Evolutionary conservation across 2,888 invertebrate species (phyloP), one percentile per base, ranked within the genome.

Genomic region (Sabatieria punctata): DNA sequence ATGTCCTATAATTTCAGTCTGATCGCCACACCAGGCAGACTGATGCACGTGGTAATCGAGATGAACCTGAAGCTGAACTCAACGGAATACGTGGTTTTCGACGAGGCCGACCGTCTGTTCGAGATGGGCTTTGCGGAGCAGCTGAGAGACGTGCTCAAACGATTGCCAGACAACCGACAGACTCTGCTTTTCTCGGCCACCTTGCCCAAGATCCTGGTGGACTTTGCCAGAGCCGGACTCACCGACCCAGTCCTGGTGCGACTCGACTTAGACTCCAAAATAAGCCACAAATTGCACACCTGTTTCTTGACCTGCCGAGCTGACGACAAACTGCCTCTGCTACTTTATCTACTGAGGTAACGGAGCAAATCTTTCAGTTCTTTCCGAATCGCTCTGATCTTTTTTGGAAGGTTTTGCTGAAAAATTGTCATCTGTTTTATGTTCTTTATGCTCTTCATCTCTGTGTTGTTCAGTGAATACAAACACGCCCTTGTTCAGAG

Each of bases 111-210:
- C 63, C 70, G 77, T 69, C 73, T 99, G 22, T 99, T 97, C 69
- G 97, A 99, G 72, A 85, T 97, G 78, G 97, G 97, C 15, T 91
- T 97, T 62, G 85, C 85, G 1, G 89, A 91, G 61, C 97, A 99
- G 64, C 71, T 97, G 24, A 76, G 77, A 50, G 93, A 91, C 68
- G 81, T 86, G 19, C 72, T 88, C 1, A 78, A 80, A 54, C 77
- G 93, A 46, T 71, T 99, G 45, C 89, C 95, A 0, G 79, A 84
- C 39, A 56, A 59, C 18, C 75, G 89, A n/a, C 95, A 97, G 70
- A 93, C 91, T 2, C 72, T 97, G 1, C 71, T 99, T 46, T 97
- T 99, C 71, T 95, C 95, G 1, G 97, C 99, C 0, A 99, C 97
- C 0, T 70, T 99, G 43, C 97, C 99, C 0, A 88, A 86, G 70